Evolutionary conservation across 53 echinoderm and acorn worm species (phyloP), one percentile per base, ranked within the genome.

Genomic region (Antedon mediterranea): DNA sequence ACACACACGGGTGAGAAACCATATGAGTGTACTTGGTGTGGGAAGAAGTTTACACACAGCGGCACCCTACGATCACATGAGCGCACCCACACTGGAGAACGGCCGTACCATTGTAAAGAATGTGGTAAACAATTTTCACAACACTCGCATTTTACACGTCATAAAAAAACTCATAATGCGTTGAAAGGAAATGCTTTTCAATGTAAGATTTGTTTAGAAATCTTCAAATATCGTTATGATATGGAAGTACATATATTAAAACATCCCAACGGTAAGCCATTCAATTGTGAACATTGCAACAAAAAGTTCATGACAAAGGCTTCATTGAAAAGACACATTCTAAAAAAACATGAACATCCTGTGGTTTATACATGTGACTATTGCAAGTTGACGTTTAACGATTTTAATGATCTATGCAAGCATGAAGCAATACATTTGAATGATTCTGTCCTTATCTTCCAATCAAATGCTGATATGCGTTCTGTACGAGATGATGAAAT

Each of bases 211-310:
- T 57, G 57, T 57, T 57, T 18, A 11, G 57, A 57, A 15, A 18
- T 57, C 18, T 57, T 79, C 28, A 79, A 71, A 28, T 72, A 72
- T 30, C 29, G 71, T 1, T 32, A 72, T 33, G 79, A 79, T 9
- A 31, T 79, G 31, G 71, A 79, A 31, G 79, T 71, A n/a, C 79
- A 84, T 74, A 29, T 84, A 33, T 73, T 78, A 71, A 78, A 73
- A 75, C 84, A 84, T 34, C 79, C 43, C 26, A 77, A 77, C 71
- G 77, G 77, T 72, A 82, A 82, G 34, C 82, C 76, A 34, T 82
- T 82, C 42, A 28, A 71, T 6, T 82, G 82, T 71, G 29, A 9
- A 23, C 30, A 32, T 30, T 82, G 82, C 26, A 77, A 71, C 37
- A 82, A 82, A 32, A 82, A 77, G 30, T 82, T 82, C 72, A 77